phyloP scores from a whole-genome alignment of 2,888 invertebrate species.

The Mythimna pallens region DNA sequence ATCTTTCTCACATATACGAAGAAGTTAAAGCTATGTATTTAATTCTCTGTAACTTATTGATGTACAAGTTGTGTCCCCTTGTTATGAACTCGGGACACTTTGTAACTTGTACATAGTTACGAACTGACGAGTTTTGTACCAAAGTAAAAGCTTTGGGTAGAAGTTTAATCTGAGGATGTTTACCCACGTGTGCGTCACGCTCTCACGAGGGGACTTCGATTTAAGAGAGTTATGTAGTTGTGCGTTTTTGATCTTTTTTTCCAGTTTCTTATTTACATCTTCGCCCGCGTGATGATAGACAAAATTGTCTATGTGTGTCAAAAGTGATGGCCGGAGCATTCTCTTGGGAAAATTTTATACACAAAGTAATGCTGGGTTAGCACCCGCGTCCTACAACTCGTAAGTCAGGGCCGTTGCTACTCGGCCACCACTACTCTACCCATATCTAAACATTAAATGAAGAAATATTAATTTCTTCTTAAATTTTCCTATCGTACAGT shows the following conservation, averaged over 20 bases:
- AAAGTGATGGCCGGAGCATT: too few species aligned
- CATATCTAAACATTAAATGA: too few species aligned
- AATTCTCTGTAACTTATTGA: slow-evolving; percentile 31
- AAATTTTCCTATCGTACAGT: too few species aligned
- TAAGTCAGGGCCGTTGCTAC: too few species aligned
- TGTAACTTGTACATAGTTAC: slow-evolving; percentile 13
- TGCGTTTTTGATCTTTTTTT: neutral
- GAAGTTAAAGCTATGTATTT: neutral
- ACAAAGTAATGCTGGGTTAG: too few species aligned
- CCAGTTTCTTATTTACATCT: too few species aligned
- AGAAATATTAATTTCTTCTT: too few species aligned
- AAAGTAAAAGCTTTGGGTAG: slow-evolving; percentile 11
- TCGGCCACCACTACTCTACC: too few species aligned
- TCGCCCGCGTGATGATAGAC: too few species aligned
- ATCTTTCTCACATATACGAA: neutral
- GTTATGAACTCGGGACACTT: slow-evolving; percentile 41
- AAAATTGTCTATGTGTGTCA: too few species aligned
- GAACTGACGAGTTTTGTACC: slow-evolving; percentile 21
- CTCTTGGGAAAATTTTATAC: too few species aligned
- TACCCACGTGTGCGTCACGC: neutral
- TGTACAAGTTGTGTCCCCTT: slow-evolving; percentile 38
- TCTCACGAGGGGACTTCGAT: neutral
- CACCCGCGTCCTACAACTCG: too few species aligned
- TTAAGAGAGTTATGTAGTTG: neutral
- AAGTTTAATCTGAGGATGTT: slow-evolving; percentile 16